A percentile compares a stretch with the other conserved stretches of the same genome.
phyloP scores from a whole-genome alignment of 1,140 invertebrate species.

The Matsumurasca onukii region DNA sequence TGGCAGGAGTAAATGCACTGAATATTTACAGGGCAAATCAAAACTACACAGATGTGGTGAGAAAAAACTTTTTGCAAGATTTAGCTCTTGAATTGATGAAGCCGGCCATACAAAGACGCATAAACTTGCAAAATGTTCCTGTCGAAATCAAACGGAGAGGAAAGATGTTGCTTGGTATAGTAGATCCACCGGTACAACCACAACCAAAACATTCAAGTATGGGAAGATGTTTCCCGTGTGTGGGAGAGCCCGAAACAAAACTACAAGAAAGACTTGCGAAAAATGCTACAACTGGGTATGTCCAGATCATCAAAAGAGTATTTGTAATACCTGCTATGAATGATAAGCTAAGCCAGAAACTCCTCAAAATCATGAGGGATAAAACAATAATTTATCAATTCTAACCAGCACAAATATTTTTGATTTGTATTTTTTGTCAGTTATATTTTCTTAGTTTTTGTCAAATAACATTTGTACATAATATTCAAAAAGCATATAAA shows the following conservation, averaged over 20 bases:
- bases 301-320: constrained; percentile 21
- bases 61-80: background rate
- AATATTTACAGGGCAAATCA: constrained; percentile 10
- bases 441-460: too few relatives aligned
- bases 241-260: constrained; percentile 4
- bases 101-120: constrained; percentile 13
- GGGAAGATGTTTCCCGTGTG: constrained; percentile 25
- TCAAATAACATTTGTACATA: too few relatives aligned
- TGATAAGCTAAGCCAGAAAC: too few relatives aligned
- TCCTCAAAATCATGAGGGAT: too few relatives aligned
- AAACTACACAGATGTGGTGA: background rate
- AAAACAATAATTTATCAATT: too few relatives aligned
- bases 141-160: constrained; percentile 16
- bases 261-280: constrained; percentile 18
- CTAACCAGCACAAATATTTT: too few relatives aligned
- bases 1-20: constrained; percentile 23
- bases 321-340: background rate
- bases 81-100: constrained; percentile 22
- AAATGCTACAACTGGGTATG: constrained; percentile 14
- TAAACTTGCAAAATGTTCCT: background rate
- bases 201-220: background rate
- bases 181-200: background rate
- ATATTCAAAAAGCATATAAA: too few relatives aligned
- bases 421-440: too few relatives aligned
- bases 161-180: background rate